Percentiles rank a stretch among this genome's conserved stretches.
These are phyloP conservation scores for Laticauda colubrina DNA, from an alignment of 2,113 vertebrate species.

Conservation along the genomic window DNA sequence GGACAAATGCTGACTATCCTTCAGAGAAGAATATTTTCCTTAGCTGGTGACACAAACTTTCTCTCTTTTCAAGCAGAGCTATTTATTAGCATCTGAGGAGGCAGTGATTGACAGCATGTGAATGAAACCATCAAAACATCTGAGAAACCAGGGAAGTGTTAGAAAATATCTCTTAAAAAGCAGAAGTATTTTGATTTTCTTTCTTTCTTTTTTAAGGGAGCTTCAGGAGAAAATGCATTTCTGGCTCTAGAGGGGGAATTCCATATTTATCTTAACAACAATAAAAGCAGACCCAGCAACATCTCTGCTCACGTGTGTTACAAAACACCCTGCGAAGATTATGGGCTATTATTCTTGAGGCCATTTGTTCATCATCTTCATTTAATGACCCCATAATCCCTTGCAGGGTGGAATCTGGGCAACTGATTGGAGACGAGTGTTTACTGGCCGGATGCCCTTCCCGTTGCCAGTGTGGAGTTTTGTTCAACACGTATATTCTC, in stretches of 20 bases:
- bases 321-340: background rate
- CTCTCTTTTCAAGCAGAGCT: background rate
- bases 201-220: background rate
- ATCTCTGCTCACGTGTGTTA: background rate
- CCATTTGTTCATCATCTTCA: background rate
- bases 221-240: background rate
- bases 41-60: background rate
- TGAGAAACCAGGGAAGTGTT: background rate
- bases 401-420: no score
- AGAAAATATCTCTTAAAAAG: background rate
- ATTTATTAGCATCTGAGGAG: background rate
- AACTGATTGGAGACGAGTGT: no score
- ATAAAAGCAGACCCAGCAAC: conserved; percentile 5
- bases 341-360: conserved; percentile 3
- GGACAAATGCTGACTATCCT: background rate
- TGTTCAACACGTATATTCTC: no score
- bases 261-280: background rate
- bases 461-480: no score
- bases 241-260: background rate
- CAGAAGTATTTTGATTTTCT: background rate
- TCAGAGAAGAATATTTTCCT: background rate
- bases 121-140: no score
- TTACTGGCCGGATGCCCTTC: no score
- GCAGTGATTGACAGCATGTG: background rate
- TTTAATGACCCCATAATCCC: no score